A percentile compares a stretch with the other conserved stretches of the same genome.
Conservation (phyloP, 2,888 invertebrate species). For the Ochropleura plecta region DNA sequence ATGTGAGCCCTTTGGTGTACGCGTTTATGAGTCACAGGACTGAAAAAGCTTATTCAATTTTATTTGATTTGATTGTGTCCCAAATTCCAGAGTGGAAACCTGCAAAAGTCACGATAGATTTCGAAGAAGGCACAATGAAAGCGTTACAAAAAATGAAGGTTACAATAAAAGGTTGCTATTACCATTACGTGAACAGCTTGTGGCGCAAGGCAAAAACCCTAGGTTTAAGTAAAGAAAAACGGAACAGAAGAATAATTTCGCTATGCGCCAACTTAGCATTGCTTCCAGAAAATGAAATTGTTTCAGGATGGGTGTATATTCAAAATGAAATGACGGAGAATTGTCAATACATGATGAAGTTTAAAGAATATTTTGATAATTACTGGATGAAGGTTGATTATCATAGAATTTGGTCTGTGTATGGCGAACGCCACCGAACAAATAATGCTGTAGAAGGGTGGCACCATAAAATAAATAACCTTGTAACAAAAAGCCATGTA, state of each 20-base stretch:
- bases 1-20: too few relatives aligned
- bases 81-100: too few relatives aligned
- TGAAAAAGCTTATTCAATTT: too few relatives aligned
- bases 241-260: constrained; percentile 19
- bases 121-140: constrained; percentile 15
- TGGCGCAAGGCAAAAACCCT: constrained; percentile 31
- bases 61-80: too few relatives aligned
- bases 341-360: constrained; percentile 11
- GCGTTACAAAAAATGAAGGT: constrained; percentile 8
- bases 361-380: constrained; percentile 18
- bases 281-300: constrained; percentile 26
- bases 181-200: constrained; percentile 34
- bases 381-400: neutral
- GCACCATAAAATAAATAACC: too few relatives aligned
- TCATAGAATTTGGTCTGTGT: too few relatives aligned
- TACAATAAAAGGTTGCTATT: constrained; percentile 29
- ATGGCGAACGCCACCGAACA: too few relatives aligned
- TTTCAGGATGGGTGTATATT: constrained; percentile 29
- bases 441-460: too few relatives aligned
- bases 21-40: too few relatives aligned
- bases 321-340: constrained; percentile 27
- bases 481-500: too few relatives aligned
- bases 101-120: too few relatives aligned
- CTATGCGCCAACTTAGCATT: constrained; percentile 23
- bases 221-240: constrained; percentile 20